Evolutionary conservation across 2,888 invertebrate species (phyloP).

Genomic region (Perithous albicinctus): DNA sequence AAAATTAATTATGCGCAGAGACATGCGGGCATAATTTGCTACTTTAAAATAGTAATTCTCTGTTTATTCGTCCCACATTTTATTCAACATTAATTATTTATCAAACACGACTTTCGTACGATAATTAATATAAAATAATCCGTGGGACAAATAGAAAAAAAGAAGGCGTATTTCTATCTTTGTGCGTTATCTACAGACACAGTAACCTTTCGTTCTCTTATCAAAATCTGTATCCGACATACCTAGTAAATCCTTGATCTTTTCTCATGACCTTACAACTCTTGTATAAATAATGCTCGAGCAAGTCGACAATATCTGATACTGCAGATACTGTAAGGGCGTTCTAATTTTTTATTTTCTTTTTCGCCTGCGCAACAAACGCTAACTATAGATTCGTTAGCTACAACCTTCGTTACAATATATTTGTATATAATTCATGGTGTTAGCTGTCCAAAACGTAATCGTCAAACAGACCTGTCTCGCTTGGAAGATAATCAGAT

Average conservation of each 20-base stretch:
- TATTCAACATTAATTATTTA: not conserved
- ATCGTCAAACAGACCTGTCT: slow-evolving; percentile 43
- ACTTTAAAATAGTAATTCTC: not conserved
- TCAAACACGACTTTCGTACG: not conserved
- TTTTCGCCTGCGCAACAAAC: slow-evolving; percentile 4
- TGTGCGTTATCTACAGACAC: slow-evolving; percentile 9
- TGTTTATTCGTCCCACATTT: not conserved
- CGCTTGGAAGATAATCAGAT: slow-evolving; percentile 56
- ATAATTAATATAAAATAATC: not conserved
- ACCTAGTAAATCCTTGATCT: not conserved
- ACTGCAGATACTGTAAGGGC: not conserved
- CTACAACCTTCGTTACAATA: slow-evolving; percentile 34
- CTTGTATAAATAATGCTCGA: slow-evolving; percentile 10
- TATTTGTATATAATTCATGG: slow-evolving; percentile 19
- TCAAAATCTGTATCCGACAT: not conserved
- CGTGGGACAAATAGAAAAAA: not conserved
- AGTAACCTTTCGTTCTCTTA: slow-evolving; percentile 8
- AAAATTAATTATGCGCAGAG: slow-evolving; percentile 15
- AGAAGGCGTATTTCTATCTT: not conserved
- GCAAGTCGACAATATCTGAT: slow-evolving; percentile 9
- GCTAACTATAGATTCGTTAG: slow-evolving; percentile 1
- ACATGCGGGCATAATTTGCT: not conserved
- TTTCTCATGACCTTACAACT: not conserved
- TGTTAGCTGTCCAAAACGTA: slow-evolving; percentile 13
- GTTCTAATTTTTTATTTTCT: not conserved